phyloP scores from a whole-genome alignment of 2,888 invertebrate genomes.

The Diadegma fenestrale region DNA sequence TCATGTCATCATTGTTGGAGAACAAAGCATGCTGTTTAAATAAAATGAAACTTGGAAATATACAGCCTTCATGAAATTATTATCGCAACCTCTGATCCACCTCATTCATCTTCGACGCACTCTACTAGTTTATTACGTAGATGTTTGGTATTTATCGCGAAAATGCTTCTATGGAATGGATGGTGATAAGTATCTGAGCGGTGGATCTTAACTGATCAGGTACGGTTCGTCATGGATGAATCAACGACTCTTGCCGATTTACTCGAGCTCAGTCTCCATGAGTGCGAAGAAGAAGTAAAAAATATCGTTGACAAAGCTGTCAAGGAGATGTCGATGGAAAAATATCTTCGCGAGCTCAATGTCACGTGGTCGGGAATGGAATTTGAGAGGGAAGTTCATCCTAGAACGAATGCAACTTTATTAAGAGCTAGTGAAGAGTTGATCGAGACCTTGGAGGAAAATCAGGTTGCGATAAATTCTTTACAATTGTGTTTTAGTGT shows the following conservation, averaged over 20 bases:
- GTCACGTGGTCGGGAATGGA: slow-evolving; percentile 97
- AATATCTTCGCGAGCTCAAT: slow-evolving; percentile 95
- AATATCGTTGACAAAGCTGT: slow-evolving; percentile 99
- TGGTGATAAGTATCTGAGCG: slow-evolving; percentile 32
- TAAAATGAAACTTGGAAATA: slow-evolving; percentile 56
- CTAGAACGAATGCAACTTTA: slow-evolving; percentile 94
- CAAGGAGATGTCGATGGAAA: slow-evolving; percentile 99
- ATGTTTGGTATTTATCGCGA: slow-evolving; percentile 12
- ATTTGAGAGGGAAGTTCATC: slow-evolving; percentile 95
- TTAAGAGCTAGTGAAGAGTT: slow-evolving; percentile 97
- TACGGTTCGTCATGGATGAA: slow-evolving; percentile 96
- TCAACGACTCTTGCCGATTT: slow-evolving; percentile 97
- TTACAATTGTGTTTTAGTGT: not conserved
- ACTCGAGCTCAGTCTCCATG: slow-evolving; percentile 95
- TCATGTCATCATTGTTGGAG: slow-evolving; percentile 48
- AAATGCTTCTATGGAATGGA: slow-evolving; percentile 7
- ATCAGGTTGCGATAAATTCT: slow-evolving; percentile 89
- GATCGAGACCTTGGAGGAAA: slow-evolving; percentile 98
- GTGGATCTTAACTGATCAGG: slow-evolving; percentile 86
- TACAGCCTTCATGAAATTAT: slow-evolving; percentile 39
- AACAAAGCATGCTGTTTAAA: slow-evolving; percentile 53
- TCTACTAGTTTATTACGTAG: slow-evolving; percentile 36
- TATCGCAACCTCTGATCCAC: slow-evolving; percentile 52
- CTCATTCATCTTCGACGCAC: slow-evolving; percentile 53
- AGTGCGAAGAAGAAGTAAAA: slow-evolving; percentile 98